Conservation (phyloP, 2,888 invertebrate genomes). For the Rhorus exstirpatorius region DNA sequence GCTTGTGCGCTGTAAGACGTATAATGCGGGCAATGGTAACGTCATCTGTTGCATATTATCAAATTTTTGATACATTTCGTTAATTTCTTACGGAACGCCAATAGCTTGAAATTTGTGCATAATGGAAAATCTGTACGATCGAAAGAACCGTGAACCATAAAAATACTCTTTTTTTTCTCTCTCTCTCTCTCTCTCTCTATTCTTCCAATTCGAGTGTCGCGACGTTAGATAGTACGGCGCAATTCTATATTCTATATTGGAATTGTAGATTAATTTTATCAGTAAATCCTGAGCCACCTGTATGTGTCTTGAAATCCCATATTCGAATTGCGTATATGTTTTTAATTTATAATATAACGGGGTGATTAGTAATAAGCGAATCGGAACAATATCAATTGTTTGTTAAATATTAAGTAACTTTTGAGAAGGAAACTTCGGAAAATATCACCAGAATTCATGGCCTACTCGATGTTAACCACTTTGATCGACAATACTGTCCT, state of each 20-base stretch:
- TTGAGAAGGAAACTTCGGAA: conserved; percentile 1
- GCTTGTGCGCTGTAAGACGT: conserved; percentile 46
- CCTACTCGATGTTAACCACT: conserved; percentile 47
- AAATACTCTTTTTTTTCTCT: conserved; percentile 43
- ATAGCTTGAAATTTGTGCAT: conserved; percentile 4
- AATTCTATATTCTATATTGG: background rate
- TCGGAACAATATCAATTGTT: conserved; percentile 24
- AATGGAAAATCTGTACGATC: background rate
- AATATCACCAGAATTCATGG: conserved; percentile 27
- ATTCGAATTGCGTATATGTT: conserved; percentile 19
- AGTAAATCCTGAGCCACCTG: background rate
- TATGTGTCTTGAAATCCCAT: background rate
- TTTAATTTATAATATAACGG: conserved; percentile 19
- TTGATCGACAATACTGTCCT: conserved; percentile 20
- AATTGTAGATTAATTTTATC: conserved; percentile 28
- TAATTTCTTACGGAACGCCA: background rate
- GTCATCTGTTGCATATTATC: conserved; percentile 58
- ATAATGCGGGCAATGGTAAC: too few relatives aligned
- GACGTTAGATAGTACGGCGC: background rate
- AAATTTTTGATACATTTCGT: conserved; percentile 37
- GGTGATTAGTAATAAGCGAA: conserved; percentile 22
- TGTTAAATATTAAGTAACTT: conserved; percentile 20
- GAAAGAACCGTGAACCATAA: background rate
- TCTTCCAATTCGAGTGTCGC: conserved; percentile 40
- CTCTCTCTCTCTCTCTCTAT: too few relatives aligned